Evolutionary conservation across 92 coral and sea anemone genomes (phyloP).

Genomic region (Chrysogorgia sp.): DNA sequence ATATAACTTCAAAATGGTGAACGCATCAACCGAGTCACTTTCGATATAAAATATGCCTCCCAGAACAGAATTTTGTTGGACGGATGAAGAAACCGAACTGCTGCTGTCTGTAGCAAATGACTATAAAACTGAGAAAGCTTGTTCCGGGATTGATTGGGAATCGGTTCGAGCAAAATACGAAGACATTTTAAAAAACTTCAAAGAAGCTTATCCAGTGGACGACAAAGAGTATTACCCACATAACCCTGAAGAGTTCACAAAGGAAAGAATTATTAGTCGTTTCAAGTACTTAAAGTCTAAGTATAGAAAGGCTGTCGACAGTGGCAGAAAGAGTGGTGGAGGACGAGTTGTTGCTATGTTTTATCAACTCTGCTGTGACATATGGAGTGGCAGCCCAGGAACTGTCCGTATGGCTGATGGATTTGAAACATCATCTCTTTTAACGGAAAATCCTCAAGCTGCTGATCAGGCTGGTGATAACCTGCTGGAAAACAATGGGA

Average conservation of each 20-base stretch:
- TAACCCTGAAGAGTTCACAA: not conserved
- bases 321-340: slow-evolving; percentile 13
- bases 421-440: not conserved
- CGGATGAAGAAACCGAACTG: slow-evolving; percentile 55
- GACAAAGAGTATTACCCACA: not conserved
- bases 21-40: too few relatives aligned
- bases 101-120: slow-evolving; percentile 9
- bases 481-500: too few relatives aligned
- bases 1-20: too few relatives aligned
- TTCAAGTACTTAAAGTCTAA: not conserved
- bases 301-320: slow-evolving; percentile 7
- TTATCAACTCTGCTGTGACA: slow-evolving; percentile 5
- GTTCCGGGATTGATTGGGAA: slow-evolving; percentile 52
- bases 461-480: too few relatives aligned
- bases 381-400: not conserved
- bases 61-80: slow-evolving; percentile 45
- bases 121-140: slow-evolving; percentile 13
- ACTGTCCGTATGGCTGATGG: not conserved
- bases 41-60: too few relatives aligned
- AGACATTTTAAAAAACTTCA: slow-evolving; percentile 19
- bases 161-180: slow-evolving; percentile 51
- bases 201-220: not conserved
- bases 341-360: not conserved
- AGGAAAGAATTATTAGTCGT: not conserved
- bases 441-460: not conserved